Evolutionary conservation across 2,113 vertebrate species (phyloP).

Genomic region (Mugil cephalus): DNA sequence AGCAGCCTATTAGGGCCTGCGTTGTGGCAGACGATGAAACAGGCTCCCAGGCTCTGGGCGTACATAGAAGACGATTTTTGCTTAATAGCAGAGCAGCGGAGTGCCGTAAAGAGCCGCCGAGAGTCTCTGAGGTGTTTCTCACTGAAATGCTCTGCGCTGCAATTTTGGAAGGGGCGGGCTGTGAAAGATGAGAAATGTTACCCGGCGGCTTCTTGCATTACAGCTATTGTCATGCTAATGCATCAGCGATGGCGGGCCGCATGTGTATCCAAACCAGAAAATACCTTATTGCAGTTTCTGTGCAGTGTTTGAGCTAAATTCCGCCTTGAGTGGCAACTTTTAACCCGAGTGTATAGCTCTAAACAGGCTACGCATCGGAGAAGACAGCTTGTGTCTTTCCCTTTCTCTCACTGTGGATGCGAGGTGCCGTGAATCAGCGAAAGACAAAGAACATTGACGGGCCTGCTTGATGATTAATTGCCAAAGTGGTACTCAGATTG

Average conservation of each 20-base stretch:
- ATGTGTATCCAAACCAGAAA: slow-evolving; percentile 38
- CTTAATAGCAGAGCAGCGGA: slow-evolving; percentile 43
- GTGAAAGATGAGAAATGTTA: slow-evolving; percentile 59
- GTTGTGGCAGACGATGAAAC: slow-evolving; percentile 20
- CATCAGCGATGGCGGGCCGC: slow-evolving; percentile 17
- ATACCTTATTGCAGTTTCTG: slow-evolving; percentile 44
- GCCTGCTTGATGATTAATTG: slow-evolving; percentile 53
- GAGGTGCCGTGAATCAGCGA: slow-evolving; percentile 34
- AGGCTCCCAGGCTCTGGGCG: slow-evolving; percentile 9
- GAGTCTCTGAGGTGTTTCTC: slow-evolving; percentile 49
- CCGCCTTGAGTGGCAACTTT: slow-evolving; percentile 43
- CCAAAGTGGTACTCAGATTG: slow-evolving; percentile 42
- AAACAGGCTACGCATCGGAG: slow-evolving; percentile 5
- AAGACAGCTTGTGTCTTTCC: neutral
- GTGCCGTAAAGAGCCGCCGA: slow-evolving; percentile 34
- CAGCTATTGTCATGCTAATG: slow-evolving; percentile 63
- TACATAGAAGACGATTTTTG: slow-evolving; percentile 21
- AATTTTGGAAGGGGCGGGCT: slow-evolving; percentile 36
- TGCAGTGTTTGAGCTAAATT: slow-evolving; percentile 26
- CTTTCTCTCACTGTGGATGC: slow-evolving; percentile 18
- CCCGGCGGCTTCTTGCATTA: slow-evolving; percentile 36
- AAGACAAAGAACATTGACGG: slow-evolving; percentile 52
- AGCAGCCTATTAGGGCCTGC: slow-evolving; percentile 40
- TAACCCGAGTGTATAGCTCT: slow-evolving; percentile 21
- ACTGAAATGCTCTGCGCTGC: slow-evolving; percentile 46